Evolutionary conservation across 2,113 vertebrate species (phyloP).

Genomic region (Octodon degus): DNA sequence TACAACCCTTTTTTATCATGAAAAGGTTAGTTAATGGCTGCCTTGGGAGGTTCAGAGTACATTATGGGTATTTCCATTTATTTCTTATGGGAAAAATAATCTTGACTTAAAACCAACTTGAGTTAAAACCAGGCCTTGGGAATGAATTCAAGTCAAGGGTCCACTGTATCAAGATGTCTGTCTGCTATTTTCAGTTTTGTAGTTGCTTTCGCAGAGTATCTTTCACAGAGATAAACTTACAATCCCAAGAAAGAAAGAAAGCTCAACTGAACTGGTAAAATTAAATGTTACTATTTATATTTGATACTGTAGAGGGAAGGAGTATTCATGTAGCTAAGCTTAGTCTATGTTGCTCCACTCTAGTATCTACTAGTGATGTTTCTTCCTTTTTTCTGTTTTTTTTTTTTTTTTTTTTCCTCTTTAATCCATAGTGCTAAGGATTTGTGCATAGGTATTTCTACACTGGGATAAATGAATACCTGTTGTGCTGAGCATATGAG

Average conservation of each 20-base stretch:
- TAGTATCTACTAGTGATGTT: neutral
- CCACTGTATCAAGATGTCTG: neutral
- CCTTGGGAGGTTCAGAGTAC: neutral
- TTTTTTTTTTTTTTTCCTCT: neutral
- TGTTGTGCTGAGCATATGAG: neutral
- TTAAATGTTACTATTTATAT: neutral
- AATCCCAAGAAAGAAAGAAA: neutral
- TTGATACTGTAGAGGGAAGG: neutral
- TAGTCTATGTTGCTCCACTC: neutral
- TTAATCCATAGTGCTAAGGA: conserved; percentile 9
- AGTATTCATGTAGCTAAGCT: neutral
- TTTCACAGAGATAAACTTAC: neutral
- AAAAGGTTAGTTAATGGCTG: neutral
- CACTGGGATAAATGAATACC: neutral
- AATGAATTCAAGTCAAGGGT: neutral
- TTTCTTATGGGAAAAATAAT: neutral
- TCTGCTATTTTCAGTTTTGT: neutral
- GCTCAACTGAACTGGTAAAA: neutral
- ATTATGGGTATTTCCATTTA: neutral
- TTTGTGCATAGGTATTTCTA: neutral
- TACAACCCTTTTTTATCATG: neutral
- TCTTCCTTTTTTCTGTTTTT: neutral
- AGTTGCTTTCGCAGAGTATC: neutral
- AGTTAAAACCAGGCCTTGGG: neutral
- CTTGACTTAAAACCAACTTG: neutral